Percentiles rank a stretch among this genome's conserved stretches.
phyloP scores from a whole-genome alignment of 2,797 vertebrate genomes.

The Rousettus madagascariensis region DNA sequence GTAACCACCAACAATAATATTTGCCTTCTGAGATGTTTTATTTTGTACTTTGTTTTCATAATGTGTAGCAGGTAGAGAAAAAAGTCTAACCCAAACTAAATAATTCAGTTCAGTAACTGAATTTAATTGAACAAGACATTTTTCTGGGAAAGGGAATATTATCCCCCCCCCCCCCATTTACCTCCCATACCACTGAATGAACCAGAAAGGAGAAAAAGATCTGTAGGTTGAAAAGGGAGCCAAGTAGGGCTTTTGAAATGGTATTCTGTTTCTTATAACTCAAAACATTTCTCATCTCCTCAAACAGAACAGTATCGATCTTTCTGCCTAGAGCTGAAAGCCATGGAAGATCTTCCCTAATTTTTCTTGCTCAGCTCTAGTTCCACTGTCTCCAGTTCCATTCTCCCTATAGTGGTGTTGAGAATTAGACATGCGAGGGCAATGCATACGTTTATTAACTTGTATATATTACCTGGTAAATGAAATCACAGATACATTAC shows the following conservation, averaged over 20 bases:
- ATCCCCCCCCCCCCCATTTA: not conserved
- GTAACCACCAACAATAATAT: not conserved
- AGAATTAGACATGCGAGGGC: not conserved
- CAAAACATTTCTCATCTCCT: not conserved
- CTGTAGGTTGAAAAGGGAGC: not conserved
- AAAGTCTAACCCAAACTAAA: not conserved
- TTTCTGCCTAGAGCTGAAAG: not conserved
- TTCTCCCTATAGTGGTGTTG: not conserved
- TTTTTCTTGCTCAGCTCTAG: not conserved
- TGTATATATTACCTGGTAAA: not conserved
- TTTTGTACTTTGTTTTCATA: slow-evolving; percentile 16
- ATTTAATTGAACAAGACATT: not conserved
- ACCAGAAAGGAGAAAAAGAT: not conserved
- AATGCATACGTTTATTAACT: not conserved
- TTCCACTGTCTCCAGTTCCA: not conserved
- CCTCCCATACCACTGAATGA: not conserved
- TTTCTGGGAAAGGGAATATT: not conserved
- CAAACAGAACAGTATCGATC: not conserved
- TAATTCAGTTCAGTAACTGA: not conserved
- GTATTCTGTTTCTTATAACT: not conserved
- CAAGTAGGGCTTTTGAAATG: not conserved
- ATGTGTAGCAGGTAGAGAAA: not conserved
- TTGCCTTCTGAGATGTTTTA: not conserved
- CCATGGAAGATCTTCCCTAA: not conserved
- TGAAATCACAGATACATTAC: not conserved